Evolutionary conservation across 1,140 invertebrate genomes (phyloP), one percentile per base, ranked within the genome.

Genomic region (Psix sp.): DNA sequence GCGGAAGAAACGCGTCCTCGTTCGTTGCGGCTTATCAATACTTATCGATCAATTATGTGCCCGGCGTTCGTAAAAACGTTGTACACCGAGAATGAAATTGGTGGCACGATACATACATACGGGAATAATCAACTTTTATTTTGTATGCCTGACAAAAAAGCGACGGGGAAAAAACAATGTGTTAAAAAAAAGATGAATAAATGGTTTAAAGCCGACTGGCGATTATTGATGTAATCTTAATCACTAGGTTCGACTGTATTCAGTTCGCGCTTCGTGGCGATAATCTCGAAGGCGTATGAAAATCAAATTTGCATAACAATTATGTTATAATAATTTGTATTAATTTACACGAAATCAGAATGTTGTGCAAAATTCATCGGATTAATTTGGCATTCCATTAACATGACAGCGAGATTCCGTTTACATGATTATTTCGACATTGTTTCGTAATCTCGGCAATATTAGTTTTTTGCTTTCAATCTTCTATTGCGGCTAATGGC

Each of bases 21-120:
- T n/a, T n/a, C n/a, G n/a, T n/a, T n/a, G n/a, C n/a, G 4, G 33
- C 59, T 65, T 65, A 63, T 63, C 42, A 38, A 43, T 57, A 24
- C 51, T 65, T 51, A 72, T 63, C 59, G 57, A 39, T 49, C 52
- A 71, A 49, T 62, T 63, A 70, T 46, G 1, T n/a, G n/a, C n/a
- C 7, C n/a, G 6, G 26, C n/a, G 2, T 7, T 21, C 21, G 26
- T 26, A 13, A n/a, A 45, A 45, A 24, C 11, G 29, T 45, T 21
- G 15, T 18, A 16, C 11, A 31, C 9, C 17, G 17, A 20, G 18
- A 7, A 3, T 29, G 2, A n/a, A 29, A 29, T 29, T 29, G 26
- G 26, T n/a, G n/a, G n/a, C n/a, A n/a, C n/a, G n/a, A n/a, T n/a
- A n/a, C n/a, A n/a, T n/a, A n/a, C n/a, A n/a, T 24, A 24, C 7